These are phyloP conservation scores for Distichodus sexfasciatus DNA, from an alignment of 2,797 vertebrate species.

Conservation along the genomic window DNA sequence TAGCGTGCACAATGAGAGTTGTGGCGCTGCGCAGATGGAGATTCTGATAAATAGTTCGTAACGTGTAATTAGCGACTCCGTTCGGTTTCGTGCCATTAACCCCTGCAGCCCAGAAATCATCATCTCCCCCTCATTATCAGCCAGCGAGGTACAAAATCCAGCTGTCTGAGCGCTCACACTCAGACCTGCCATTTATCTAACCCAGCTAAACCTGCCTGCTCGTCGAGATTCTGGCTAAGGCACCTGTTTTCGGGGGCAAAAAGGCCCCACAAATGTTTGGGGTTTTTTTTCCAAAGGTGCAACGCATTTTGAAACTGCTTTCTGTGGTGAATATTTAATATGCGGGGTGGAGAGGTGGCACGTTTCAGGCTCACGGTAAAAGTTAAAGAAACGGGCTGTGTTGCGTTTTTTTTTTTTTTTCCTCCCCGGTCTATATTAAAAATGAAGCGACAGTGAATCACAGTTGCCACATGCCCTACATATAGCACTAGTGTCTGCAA, in stretches of 20 bases:
- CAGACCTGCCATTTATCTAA: constrained; percentile 83
- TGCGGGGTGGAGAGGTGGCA: constrained; percentile 18
- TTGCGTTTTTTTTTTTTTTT: not conserved
- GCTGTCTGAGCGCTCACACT: constrained; percentile 97
- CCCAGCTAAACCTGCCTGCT: constrained; percentile 33
- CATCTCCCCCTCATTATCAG: constrained; percentile 95
- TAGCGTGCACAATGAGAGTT: constrained; percentile 93
- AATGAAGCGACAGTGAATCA: constrained; percentile 17
- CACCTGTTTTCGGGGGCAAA: constrained; percentile 78
- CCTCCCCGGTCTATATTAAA: constrained; percentile 18
- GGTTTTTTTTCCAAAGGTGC: constrained; percentile 32
- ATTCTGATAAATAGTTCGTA: constrained; percentile 99
- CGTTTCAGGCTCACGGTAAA: constrained; percentile 15
- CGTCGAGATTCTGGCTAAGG: constrained; percentile 58
- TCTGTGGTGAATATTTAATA: constrained; percentile 36
- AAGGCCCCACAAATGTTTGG: constrained; percentile 23
- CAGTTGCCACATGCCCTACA: constrained; percentile 18
- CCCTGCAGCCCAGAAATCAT: constrained; percentile 97
- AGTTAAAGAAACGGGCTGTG: too few relatives aligned
- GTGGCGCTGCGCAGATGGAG: constrained; percentile 94
- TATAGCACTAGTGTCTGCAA: not conserved
- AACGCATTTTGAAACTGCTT: constrained; percentile 33
- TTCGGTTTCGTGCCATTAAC: constrained; percentile 99
- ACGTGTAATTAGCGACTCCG: constrained; percentile 98
- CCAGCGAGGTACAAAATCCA: constrained; percentile 87